phyloP scores from a whole-genome alignment of 2,797 vertebrate genomes.

The Knipowitschia caucasica region DNA sequence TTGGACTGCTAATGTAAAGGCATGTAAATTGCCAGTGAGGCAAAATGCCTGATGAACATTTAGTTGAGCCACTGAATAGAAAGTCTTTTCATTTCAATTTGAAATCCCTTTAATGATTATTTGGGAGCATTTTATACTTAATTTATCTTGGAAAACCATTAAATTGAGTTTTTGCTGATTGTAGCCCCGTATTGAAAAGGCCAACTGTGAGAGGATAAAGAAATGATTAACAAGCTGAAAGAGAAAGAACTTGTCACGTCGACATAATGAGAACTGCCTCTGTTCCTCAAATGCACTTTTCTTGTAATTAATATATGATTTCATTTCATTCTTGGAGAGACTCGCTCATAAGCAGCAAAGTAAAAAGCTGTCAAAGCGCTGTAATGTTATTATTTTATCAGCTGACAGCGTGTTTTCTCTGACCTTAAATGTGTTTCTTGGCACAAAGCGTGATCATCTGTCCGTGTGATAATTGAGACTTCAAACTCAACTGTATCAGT shows the following conservation, averaged over 20 bases:
- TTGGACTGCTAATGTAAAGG: constrained; percentile 41
- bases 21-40: constrained; percentile 63
- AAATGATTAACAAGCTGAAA: constrained; percentile 60
- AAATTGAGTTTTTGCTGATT: constrained; percentile 68
- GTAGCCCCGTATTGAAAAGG: constrained; percentile 49
- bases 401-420: constrained; percentile 26
- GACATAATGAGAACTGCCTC: constrained; percentile 55
- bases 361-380: constrained; percentile 34
- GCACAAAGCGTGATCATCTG: constrained; percentile 16
- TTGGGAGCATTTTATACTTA: constrained; percentile 68
- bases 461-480: constrained; percentile 31
- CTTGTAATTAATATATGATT: constrained; percentile 55
- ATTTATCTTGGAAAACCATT: constrained; percentile 66
- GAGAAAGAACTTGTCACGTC: constrained; percentile 61
- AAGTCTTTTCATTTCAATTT: constrained; percentile 66
- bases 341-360: constrained; percentile 29
- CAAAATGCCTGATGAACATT: constrained; percentile 65
- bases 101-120: constrained; percentile 69
- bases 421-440: constrained; percentile 27
- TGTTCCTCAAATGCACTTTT: constrained; percentile 58
- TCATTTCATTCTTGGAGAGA: constrained; percentile 24
- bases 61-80: constrained; percentile 56
- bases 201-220: constrained; percentile 53
- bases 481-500: constrained; percentile 15
- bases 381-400: constrained; percentile 36